These are phyloP conservation scores for Tauraco hartlaubi DNA, from an alignment of 2,797 vertebrate genomes.

Conservation along the genomic window DNA sequence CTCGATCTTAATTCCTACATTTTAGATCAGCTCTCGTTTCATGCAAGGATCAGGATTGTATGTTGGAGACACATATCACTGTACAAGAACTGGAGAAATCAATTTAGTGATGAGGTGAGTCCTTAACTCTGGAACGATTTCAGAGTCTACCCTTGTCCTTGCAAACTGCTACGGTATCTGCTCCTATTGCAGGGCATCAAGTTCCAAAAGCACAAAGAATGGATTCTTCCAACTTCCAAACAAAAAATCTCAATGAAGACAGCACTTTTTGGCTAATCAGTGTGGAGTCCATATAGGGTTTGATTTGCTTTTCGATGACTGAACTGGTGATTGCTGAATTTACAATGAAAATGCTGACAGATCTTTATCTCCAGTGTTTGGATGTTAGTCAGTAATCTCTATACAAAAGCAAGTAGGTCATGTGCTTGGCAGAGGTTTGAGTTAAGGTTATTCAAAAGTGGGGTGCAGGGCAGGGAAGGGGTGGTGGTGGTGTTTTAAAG, in stretches of 20 bases:
- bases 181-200: neutral
- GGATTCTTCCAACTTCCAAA: neutral
- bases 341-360: slow-evolving; percentile 50
- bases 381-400: slow-evolving; percentile 15
- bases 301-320: neutral
- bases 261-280: neutral
- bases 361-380: neutral
- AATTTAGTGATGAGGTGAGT: neutral
- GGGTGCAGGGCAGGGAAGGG: neutral
- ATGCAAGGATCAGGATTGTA: neutral
- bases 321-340: neutral
- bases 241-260: neutral
- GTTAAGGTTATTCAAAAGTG: neutral
- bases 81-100: neutral
- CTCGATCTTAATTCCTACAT: neutral
- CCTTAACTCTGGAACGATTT: neutral
- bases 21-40: neutral
- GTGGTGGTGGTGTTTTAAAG: neutral
- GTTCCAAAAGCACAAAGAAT: neutral
- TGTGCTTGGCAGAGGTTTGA: neutral
- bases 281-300: neutral
- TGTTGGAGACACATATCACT: neutral
- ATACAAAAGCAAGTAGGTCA: slow-evolving; percentile 31
- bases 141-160: neutral
- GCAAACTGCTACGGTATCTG: neutral